Evolutionary conservation across 2,888 invertebrate species (phyloP).

Genomic region (Exephanes ischioxanthus): DNA sequence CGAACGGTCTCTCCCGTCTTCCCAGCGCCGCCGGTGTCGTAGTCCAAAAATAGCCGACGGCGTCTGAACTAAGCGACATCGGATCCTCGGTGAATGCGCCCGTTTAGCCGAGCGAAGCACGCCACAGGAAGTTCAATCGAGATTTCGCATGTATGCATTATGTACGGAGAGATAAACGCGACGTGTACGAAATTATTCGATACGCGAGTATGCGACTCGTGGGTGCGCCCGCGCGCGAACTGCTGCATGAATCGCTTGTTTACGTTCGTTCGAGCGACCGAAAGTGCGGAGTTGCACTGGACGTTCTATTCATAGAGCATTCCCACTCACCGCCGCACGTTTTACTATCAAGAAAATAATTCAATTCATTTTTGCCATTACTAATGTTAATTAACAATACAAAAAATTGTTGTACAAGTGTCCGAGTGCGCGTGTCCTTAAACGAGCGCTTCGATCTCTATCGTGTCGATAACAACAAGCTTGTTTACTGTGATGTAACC

Average conservation of each 20-base stretch:
- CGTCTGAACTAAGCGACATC: slow-evolving; percentile 29
- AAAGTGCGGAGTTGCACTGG: slow-evolving; percentile 15
- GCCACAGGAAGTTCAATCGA: slow-evolving; percentile 28
- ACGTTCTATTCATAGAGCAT: slow-evolving; percentile 36
- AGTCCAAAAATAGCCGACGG: slow-evolving; percentile 53
- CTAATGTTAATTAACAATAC: neutral
- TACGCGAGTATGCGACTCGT: slow-evolving; percentile 6
- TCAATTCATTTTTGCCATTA: neutral
- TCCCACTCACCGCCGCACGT: neutral
- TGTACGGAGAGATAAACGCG: neutral
- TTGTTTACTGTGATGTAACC: slow-evolving; percentile 68
- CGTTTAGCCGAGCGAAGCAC: slow-evolving; percentile 23
- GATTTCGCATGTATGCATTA: neutral
- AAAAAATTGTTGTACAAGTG: neutral
- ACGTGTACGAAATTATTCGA: slow-evolving; percentile 17
- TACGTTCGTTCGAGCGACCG: slow-evolving; percentile 21
- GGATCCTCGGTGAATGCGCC: slow-evolving; percentile 34
- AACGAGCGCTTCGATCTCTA: slow-evolving; percentile 51
- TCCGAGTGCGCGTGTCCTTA: neutral
- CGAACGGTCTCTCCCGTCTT: slow-evolving; percentile 14
- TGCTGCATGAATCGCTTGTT: slow-evolving; percentile 25
- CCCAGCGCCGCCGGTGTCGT: slow-evolving; percentile 28
- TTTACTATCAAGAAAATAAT: neutral
- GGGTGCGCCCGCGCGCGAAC: neutral
- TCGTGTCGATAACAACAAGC: slow-evolving; percentile 59